Percentiles rank a stretch among this genome's conserved stretches.
phyloP scores from a whole-genome alignment of 2,888 invertebrate genomes.

The Ophion ellenae region DNA sequence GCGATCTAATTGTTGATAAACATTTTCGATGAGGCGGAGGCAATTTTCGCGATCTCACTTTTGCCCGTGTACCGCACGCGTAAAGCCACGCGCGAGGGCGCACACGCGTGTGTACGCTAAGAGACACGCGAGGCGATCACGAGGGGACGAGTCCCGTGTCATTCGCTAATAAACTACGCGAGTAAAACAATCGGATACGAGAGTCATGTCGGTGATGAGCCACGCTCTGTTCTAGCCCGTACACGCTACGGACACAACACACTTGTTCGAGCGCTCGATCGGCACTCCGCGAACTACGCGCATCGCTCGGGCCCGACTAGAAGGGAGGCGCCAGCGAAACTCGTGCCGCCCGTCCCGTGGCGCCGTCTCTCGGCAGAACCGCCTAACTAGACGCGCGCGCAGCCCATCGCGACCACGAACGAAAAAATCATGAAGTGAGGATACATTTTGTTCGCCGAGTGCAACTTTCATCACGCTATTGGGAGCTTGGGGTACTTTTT shows the following conservation, averaged over 20 bases:
- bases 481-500: too few relatives aligned
- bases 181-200: slow-evolving; percentile 28
- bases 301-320: slow-evolving; percentile 49
- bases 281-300: slow-evolving; percentile 38
- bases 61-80: slow-evolving; percentile 15
- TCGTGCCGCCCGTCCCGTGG: too few relatives aligned
- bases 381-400: too few relatives aligned
- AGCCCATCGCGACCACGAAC: too few relatives aligned
- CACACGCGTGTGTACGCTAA: neutral
- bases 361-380: too few relatives aligned
- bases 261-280: slow-evolving; percentile 66
- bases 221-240: slow-evolving; percentile 45
- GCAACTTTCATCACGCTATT: too few relatives aligned
- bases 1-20: slow-evolving; percentile 15
- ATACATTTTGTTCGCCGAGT: too few relatives aligned
- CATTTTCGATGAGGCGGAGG: slow-evolving; percentile 10
- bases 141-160: neutral
- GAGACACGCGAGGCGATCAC: neutral
- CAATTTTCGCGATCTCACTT: slow-evolving; percentile 12
- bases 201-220: slow-evolving; percentile 36
- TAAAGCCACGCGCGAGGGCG: slow-evolving; percentile 3
- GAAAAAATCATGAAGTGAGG: too few relatives aligned
- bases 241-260: slow-evolving; percentile 58
- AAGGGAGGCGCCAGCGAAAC: slow-evolving; percentile 4
- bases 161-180: slow-evolving; percentile 20